Conservation (phyloP, 2,797 vertebrate species). For the Channa striata region DNA sequence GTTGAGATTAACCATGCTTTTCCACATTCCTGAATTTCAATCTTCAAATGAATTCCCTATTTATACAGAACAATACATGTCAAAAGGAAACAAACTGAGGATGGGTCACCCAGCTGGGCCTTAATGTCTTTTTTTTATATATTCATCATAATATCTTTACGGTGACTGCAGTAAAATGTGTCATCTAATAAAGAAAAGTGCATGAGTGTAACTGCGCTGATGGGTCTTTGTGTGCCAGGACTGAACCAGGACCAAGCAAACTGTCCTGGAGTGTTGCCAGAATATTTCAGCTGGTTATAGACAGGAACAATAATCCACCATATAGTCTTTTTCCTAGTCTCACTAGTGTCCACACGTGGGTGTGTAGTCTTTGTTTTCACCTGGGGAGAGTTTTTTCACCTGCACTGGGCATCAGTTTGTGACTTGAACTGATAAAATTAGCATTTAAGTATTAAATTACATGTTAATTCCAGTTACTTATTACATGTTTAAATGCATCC, state of each 20-base stretch:
- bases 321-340: too few relatives aligned
- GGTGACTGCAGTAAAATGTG: slow-evolving; percentile 30
- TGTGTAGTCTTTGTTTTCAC: not conserved
- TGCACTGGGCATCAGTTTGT: slow-evolving; percentile 33
- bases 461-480: not conserved
- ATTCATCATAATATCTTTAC: slow-evolving; percentile 39
- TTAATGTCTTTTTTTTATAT: slow-evolving; percentile 24
- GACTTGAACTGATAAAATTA: slow-evolving; percentile 57
- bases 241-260: too few relatives aligned
- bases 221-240: too few relatives aligned
- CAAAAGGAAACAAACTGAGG: slow-evolving; percentile 58
- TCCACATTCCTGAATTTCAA: slow-evolving; percentile 58
- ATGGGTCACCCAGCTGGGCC: slow-evolving; percentile 30
- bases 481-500: too few relatives aligned
- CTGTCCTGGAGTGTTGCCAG: too few relatives aligned
- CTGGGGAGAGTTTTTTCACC: slow-evolving; percentile 29
- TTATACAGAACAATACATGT: slow-evolving; percentile 59
- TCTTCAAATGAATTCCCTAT: slow-evolving; percentile 74
- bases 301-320: too few relatives aligned
- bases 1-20: slow-evolving; percentile 58
- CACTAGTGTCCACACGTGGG: too few relatives aligned
- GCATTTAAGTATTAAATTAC: slow-evolving; percentile 4
- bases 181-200: slow-evolving; percentile 16
- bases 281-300: too few relatives aligned
- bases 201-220: too few relatives aligned